Conservation (phyloP, 2,113 vertebrate species). For the Myotis lucifugus region DNA sequence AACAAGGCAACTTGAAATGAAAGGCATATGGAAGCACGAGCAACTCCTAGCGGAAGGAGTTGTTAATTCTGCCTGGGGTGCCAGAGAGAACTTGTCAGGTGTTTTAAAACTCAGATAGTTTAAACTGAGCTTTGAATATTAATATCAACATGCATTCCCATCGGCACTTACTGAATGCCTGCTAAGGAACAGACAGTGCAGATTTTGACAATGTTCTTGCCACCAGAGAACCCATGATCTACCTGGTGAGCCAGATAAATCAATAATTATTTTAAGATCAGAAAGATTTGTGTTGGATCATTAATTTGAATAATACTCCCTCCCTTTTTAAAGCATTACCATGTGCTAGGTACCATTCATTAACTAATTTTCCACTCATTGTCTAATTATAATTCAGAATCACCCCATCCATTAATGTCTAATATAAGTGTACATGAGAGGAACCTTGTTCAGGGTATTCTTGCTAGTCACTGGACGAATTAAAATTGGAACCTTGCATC, state of each 20-base stretch:
- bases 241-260: not conserved
- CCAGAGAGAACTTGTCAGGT: not conserved
- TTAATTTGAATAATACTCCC: not conserved
- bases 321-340: not conserved
- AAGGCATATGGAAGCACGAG: not conserved
- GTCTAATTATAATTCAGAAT: constrained; percentile 7
- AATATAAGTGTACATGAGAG: not conserved
- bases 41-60: not conserved
- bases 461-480: not conserved
- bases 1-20: not conserved
- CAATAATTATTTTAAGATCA: not conserved
- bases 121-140: constrained; percentile 27
- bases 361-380: constrained; percentile 15
- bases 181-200: not conserved
- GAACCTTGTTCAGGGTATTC: not conserved
- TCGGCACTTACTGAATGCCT: not conserved
- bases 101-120: constrained; percentile 30
- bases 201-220: not conserved
- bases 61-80: constrained; percentile 18
- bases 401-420: not conserved
- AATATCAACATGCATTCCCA: not conserved
- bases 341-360: not conserved
- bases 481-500: not conserved
- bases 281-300: not conserved
- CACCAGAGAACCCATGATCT: not conserved